A percentile compares a stretch with the other conserved stretches of the same genome.
Conservation (phyloP, 2,888 invertebrate species). For the Cinara cedri region DNA sequence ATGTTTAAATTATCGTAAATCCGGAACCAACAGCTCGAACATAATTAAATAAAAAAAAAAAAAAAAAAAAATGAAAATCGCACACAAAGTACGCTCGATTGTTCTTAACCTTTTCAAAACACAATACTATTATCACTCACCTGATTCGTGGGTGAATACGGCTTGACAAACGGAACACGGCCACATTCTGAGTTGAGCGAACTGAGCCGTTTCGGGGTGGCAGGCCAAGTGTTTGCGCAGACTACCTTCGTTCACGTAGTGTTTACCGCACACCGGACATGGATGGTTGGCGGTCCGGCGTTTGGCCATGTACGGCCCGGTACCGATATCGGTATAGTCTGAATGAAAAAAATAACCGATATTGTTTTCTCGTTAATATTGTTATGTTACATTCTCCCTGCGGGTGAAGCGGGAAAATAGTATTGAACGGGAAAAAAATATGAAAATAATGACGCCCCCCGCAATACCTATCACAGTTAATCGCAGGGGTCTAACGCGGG, state of each 20-base stretch:
- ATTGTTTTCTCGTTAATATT: background rate
- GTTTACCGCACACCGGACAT: constrained; percentile 93
- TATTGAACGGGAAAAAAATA: too few species aligned
- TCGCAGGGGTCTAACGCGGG: too few species aligned
- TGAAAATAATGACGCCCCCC: too few species aligned
- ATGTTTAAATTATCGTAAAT: too few species aligned
- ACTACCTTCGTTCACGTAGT: constrained; percentile 93
- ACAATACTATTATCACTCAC: too few species aligned
- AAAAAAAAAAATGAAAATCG: too few species aligned
- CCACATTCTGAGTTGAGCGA: constrained; percentile 91
- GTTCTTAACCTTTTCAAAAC: too few species aligned
- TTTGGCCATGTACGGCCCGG: constrained; percentile 87
- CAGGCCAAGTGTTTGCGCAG: constrained; percentile 90
- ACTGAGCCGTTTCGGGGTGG: constrained; percentile 87
- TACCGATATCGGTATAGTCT: constrained; percentile 66
- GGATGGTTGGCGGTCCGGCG: constrained; percentile 93
- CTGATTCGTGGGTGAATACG: constrained; percentile 92
- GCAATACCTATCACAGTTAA: too few species aligned
- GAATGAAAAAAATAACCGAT: background rate
- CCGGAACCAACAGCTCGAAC: too few species aligned
- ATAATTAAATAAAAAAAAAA: too few species aligned
- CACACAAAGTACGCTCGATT: too few species aligned
- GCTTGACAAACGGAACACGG: constrained; percentile 94
- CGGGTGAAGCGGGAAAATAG: too few species aligned
- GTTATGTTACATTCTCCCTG: background rate